A percentile compares a stretch with the other conserved stretches of the same genome.
Conservation (phyloP, 2,113 vertebrate genomes). For the Panthera leo region DNA sequence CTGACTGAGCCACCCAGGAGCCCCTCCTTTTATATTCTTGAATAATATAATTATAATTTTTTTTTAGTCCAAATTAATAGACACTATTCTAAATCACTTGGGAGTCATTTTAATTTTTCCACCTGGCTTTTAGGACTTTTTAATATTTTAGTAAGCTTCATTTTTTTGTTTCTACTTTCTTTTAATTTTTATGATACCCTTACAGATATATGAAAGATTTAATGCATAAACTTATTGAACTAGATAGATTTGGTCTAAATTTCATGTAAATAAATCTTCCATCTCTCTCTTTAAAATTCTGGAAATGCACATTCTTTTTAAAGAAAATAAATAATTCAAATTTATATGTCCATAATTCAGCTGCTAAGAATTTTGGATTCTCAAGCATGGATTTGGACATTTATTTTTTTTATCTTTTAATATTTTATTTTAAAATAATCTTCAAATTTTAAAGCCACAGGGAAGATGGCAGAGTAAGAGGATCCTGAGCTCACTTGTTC, state of each 20-base stretch:
- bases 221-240: neutral
- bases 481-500: neutral
- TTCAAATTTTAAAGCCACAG: neutral
- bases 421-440: neutral
- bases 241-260: neutral
- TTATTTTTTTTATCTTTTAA: conserved; percentile 15
- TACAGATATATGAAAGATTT: neutral
- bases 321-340: conserved; percentile 33
- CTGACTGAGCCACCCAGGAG: too few species aligned
- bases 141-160: neutral
- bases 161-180: neutral
- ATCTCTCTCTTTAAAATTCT: conserved; percentile 21
- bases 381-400: neutral
- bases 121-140: neutral
- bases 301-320: neutral
- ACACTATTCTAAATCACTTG: neutral
- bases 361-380: neutral
- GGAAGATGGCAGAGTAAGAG: neutral
- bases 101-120: neutral
- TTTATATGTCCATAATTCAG: neutral
- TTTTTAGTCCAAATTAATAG: neutral
- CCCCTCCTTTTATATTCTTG: neutral
- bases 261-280: neutral
- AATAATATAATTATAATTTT: neutral
- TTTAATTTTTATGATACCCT: conserved; percentile 6